These are phyloP conservation scores for Cyclophora albipunctata DNA, from an alignment of 2,888 invertebrate genomes.

Conservation along the genomic window DNA sequence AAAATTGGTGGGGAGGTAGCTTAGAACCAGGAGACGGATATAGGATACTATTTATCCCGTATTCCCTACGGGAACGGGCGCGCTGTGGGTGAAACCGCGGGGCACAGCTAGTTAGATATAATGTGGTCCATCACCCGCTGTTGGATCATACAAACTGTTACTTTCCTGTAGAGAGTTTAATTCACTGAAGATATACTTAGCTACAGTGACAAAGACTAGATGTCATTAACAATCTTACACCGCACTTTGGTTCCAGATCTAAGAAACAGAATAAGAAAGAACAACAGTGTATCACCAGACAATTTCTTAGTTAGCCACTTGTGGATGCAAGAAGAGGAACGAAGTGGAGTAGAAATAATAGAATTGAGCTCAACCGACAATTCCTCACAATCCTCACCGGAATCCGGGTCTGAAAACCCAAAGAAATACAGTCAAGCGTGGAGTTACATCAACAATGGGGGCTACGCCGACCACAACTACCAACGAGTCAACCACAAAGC, in stretches of 20 bases:
- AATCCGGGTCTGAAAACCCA: conserved; percentile 20
- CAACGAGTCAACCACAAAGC: conserved; percentile 26
- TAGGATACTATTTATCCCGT: too few species aligned
- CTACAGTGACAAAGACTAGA: too few species aligned
- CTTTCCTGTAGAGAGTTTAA: too few species aligned
- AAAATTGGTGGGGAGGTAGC: too few species aligned
- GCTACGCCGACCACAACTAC: conserved; percentile 12
- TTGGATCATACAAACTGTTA: too few species aligned
- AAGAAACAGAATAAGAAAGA: conserved; percentile 18
- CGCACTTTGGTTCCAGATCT: conserved; percentile 26
- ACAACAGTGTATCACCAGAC: conserved; percentile 26
- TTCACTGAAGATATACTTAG: too few species aligned
- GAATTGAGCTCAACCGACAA: conserved; percentile 42
- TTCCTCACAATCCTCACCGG: conserved; percentile 4
- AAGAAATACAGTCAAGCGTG: conserved; percentile 26
- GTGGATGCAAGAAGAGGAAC: conserved; percentile 33
- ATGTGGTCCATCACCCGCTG: too few species aligned
- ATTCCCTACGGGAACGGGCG: too few species aligned
- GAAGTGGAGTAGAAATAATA: conserved; percentile 40
- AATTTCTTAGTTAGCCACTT: conserved; percentile 25
- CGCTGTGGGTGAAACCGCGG: too few species aligned
- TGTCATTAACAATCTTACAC: too few species aligned
- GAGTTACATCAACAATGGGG: conserved; percentile 26
- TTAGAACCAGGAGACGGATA: too few species aligned
- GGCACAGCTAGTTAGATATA: too few species aligned